These are phyloP conservation scores for Botia almorhae DNA, from an alignment of 2,797 vertebrate genomes.

Conservation along the genomic window DNA sequence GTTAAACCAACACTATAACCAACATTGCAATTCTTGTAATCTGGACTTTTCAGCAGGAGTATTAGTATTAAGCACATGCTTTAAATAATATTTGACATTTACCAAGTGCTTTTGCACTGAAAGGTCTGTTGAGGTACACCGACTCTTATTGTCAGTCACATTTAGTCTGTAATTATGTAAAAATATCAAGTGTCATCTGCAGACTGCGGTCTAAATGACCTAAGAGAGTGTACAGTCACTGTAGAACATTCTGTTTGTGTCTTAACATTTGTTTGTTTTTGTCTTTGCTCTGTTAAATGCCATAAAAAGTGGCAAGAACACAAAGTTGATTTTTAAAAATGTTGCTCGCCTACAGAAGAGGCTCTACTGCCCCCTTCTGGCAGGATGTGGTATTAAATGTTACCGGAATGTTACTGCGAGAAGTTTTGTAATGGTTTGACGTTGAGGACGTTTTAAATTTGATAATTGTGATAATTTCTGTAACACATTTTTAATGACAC, in stretches of 20 bases:
- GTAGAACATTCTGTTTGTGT: neutral
- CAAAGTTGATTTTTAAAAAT: neutral
- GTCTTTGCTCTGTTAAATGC: neutral
- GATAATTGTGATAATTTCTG: neutral
- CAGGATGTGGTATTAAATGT: neutral
- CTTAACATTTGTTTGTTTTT: neutral
- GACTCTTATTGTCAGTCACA: neutral
- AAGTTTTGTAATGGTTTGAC: neutral
- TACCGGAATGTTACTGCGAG: neutral
- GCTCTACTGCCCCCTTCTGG: constrained; percentile 53
- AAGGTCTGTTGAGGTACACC: neutral
- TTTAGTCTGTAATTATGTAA: neutral
- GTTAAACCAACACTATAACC: no score
- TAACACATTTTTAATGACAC: neutral
- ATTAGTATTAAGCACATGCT: no score
- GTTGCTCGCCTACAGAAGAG: neutral
- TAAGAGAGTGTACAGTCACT: neutral
- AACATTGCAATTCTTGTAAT: neutral
- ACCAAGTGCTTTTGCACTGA: no score
- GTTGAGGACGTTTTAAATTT: neutral
- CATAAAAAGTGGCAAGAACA: neutral
- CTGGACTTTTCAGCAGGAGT: neutral
- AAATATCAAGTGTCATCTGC: neutral
- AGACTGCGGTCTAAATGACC: neutral
- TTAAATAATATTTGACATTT: neutral